Conservation (phyloP, 37 sponge, comb jelly and placozoan genomes). For the Halisarca cf. caerulea region DNA sequence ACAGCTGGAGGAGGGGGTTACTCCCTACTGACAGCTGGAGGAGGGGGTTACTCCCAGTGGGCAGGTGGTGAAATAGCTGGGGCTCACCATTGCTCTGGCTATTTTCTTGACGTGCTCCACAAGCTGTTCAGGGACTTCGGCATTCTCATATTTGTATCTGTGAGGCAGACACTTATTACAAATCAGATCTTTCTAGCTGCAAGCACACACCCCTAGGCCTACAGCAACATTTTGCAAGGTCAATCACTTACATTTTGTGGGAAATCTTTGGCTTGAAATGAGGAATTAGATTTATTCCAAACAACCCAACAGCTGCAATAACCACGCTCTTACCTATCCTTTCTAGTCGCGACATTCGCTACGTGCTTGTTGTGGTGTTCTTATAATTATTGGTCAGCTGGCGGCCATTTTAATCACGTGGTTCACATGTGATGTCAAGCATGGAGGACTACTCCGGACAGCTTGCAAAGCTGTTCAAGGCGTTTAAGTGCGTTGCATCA, state of each 20-base stretch:
- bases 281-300: constrained; percentile 21
- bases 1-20: no score
- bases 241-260: background rate
- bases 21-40: no score
- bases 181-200: background rate
- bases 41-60: no score
- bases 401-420: background rate
- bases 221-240: background rate
- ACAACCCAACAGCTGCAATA: background rate
- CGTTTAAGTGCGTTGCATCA: background rate
- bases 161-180: background rate
- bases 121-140: constrained; percentile 35
- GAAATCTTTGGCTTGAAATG: background rate
- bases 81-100: constrained; percentile 54
- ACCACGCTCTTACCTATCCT: background rate
- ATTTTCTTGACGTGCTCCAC: constrained; percentile 52
- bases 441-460: background rate
- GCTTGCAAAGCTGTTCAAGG: background rate
- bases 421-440: background rate
- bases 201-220: no score
- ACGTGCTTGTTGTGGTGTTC: background rate
- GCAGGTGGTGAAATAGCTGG: no score
- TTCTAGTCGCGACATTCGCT: background rate
- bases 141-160: background rate
- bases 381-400: background rate